Evolutionary conservation across 1,140 invertebrate genomes (phyloP), one percentile per base, ranked within the genome.

Genomic region (Vanessa atalanta): DNA sequence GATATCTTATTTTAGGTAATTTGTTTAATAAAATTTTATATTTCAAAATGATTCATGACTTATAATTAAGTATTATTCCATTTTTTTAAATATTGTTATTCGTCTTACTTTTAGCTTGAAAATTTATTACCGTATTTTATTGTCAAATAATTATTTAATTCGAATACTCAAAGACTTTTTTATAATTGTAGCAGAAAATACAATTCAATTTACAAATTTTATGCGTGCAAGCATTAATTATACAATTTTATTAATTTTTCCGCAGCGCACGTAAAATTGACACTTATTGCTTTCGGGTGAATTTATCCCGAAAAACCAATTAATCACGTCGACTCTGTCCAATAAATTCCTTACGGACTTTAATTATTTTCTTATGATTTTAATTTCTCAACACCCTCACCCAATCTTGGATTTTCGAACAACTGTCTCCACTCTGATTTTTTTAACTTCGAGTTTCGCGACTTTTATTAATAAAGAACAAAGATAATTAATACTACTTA

Each of bases 331-430:
- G 82, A 80, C 84, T 85, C 81, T 88, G 83, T 89, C 89, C 92
- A 91, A 93, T 93, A 93, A 93, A 93, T 92, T 88, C 85, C 85
- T 89, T 88, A 88, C 88, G 88, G 83, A 91, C 84, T 90, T 88
- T 89, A 91, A 93, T 93, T 93, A 92, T 93, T 92, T 93, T 92
- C 89, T 92, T 93, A 92, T 92, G 88, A 93, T 91, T 93, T 91
- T 92, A 93, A 92, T 93, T 93, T 93, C 85, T 85, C 70, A 72
- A 64, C 66, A 80, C 83, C 88, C 85, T 86, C 83, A 68, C 68
- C 65, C 64, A 83, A 85, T 88, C 87, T 82, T 74, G 84, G 87
- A 88, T 88, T 88, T 84, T 51, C 77, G 82, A 89, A 90, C 90
- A 92, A 92, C 90, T 91, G 90, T 92, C 89, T 90, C 89, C 86